A percentile compares a stretch with the other conserved stretches of the same genome.
Conservation (phyloP, 2,888 invertebrate genomes). For the Tachystola acroxantha region DNA sequence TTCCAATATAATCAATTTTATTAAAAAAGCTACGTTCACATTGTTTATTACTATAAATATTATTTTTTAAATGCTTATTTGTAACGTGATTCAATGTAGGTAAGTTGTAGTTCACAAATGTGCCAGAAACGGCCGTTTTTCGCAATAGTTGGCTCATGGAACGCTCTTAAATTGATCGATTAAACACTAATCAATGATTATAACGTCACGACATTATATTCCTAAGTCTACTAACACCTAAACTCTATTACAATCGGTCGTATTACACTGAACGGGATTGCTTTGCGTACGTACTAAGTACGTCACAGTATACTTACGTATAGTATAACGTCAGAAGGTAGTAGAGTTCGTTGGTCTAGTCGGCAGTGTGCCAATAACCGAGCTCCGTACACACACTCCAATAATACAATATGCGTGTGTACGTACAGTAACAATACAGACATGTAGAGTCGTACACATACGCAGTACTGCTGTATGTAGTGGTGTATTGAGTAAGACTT, state of each 20-base stretch:
- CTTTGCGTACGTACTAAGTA: conserved; percentile 20
- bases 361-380: conserved; percentile 75
- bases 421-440: no score
- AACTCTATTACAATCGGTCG: conserved; percentile 28
- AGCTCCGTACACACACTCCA: conserved; percentile 30
- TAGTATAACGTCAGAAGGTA: conserved; percentile 56
- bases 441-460: conserved; percentile 22
- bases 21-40: no score
- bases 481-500: conserved; percentile 44
- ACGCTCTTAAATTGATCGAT: no score
- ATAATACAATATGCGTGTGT: background rate
- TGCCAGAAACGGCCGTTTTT: no score
- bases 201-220: no score
- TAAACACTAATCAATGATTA: background rate
- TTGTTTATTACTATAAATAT: no score
- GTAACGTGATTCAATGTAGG: no score
- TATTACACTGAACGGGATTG: conserved; percentile 45
- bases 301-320: conserved; percentile 34
- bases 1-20: no score
- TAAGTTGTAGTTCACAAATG: no score
- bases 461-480: background rate
- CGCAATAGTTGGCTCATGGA: no score
- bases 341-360: conserved; percentile 70
- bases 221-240: no score
- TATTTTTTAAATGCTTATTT: no score